Conservation (phyloP, 2,113 vertebrate genomes). For the Paratilapia polleni region DNA sequence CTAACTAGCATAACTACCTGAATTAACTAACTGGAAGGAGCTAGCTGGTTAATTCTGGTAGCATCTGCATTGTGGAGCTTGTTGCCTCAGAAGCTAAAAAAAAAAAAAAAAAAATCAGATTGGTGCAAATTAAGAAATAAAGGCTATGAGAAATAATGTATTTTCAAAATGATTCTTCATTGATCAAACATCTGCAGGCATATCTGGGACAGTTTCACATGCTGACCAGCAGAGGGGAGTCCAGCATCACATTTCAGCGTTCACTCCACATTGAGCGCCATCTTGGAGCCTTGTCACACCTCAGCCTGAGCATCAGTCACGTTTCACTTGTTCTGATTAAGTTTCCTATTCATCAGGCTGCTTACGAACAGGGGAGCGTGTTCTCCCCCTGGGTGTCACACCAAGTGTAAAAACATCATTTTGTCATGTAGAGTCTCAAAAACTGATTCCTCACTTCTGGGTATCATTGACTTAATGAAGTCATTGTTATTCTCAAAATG, state of each 20-base stretch:
- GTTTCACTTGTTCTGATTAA: neutral
- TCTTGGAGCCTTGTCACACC: neutral
- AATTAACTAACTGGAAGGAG: too few relatives aligned
- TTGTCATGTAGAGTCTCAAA: neutral
- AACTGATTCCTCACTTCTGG: neutral
- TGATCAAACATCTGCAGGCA: neutral
- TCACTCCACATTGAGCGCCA: neutral
- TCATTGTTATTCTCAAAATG: neutral
- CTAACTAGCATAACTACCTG: too few relatives aligned
- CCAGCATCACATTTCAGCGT: neutral
- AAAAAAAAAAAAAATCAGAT: too few relatives aligned
- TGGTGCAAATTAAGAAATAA: too few relatives aligned
- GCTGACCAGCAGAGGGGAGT: conserved; percentile 29
- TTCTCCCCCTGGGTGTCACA: neutral
- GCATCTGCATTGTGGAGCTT: too few relatives aligned
- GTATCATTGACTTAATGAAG: neutral
- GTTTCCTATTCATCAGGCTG: neutral
- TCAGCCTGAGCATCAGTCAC: neutral
- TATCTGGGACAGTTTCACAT: neutral
- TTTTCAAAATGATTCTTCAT: too few relatives aligned
- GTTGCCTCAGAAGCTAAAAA: too few relatives aligned
- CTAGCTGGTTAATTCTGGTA: too few relatives aligned
- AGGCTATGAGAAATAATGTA: too few relatives aligned
- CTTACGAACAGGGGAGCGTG: neutral
- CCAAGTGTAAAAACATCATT: neutral